Evolutionary conservation across 2,888 invertebrate species (phyloP).

Genomic region (Euproctis similis): DNA sequence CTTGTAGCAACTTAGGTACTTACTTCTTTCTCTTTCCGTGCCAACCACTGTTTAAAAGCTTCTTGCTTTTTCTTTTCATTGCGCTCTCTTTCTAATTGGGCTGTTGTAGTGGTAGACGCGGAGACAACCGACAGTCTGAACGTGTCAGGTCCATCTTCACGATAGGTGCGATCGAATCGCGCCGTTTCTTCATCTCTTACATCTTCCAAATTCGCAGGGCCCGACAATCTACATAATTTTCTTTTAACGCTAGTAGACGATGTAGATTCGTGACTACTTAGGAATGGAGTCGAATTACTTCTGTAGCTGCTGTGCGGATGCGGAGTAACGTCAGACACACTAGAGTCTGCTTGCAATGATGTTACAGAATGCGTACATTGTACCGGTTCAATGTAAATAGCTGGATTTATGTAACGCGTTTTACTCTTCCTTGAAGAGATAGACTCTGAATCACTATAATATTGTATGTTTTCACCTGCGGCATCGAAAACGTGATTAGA

Average conservation of each 20-base stretch:
- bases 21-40: conserved; percentile 64
- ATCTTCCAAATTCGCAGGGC: conserved; percentile 15
- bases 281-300: conserved; percentile 60
- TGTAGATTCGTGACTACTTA: conserved; percentile 53
- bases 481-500: conserved; percentile 63
- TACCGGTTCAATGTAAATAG: conserved; percentile 75
- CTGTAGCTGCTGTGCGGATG: conserved; percentile 62
- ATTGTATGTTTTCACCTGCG: conserved; percentile 61
- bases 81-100: conserved; percentile 61
- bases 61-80: conserved; percentile 56
- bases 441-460: conserved; percentile 63
- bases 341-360: conserved; percentile 50
- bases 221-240: conserved; percentile 51
- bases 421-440: conserved; percentile 52
- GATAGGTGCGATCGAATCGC: conserved; percentile 47
- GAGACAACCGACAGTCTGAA: conserved; percentile 64
- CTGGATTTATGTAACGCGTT: conserved; percentile 76
- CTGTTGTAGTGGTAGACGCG: conserved; percentile 57
- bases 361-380: conserved; percentile 58
- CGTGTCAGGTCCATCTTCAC: conserved; percentile 59
- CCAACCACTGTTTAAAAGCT: conserved; percentile 60
- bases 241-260: conserved; percentile 55
- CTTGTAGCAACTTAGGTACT: conserved; percentile 2
- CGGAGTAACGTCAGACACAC: conserved; percentile 53
- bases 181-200: conserved; percentile 43